These are phyloP conservation scores for Argyrosomus japonicus DNA, from an alignment of 2,113 vertebrate species.

Conservation along the genomic window DNA sequence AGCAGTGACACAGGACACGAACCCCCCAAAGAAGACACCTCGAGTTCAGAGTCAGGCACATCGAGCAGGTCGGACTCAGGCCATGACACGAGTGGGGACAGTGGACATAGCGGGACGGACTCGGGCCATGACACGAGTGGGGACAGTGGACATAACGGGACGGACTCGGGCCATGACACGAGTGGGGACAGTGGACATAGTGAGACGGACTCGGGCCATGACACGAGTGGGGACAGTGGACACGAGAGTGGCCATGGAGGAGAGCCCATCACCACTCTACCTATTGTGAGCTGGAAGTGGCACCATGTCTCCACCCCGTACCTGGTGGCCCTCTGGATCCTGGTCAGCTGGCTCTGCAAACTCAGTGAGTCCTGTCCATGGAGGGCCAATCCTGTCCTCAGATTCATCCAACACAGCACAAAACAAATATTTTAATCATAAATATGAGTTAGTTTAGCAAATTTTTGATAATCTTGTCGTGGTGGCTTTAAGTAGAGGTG, in stretches of 20 bases:
- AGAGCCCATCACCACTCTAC: slow-evolving; percentile 71
- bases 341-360: slow-evolving; percentile 86
- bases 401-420: neutral
- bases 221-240: neutral
- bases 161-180: neutral
- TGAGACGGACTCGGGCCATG: rapidly evolving
- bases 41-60: neutral
- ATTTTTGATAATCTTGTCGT: neutral
- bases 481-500: neutral
- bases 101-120: rapidly evolving
- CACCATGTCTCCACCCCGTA: slow-evolving; percentile 76
- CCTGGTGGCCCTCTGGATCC: slow-evolving; percentile 83
- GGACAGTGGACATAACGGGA: no score
- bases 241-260: slow-evolving; percentile 14
- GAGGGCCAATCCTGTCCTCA: neutral
- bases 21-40: no score
- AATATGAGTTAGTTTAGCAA: neutral
- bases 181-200: neutral
- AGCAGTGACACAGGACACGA: neutral
- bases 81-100: neutral
- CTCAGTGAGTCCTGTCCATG: slow-evolving; percentile 72
- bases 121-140: neutral
- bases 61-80: neutral
- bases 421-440: neutral
- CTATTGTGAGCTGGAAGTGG: slow-evolving; percentile 85